Evolutionary conservation across 2,797 vertebrate genomes (phyloP).

Genomic region (Characodon lateralis): DNA sequence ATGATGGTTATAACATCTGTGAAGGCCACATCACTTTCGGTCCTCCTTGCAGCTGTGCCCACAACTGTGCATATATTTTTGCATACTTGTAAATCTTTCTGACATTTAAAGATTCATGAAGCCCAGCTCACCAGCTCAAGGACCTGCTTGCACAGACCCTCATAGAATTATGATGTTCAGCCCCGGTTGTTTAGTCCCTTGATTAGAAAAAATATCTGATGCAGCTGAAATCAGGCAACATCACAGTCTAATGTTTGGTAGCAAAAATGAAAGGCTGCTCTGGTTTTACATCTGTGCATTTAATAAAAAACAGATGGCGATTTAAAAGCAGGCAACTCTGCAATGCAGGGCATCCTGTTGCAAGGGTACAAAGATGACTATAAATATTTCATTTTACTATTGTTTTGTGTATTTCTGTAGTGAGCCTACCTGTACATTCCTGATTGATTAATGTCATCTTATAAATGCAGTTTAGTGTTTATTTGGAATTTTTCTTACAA

Average conservation of each 20-base stretch:
- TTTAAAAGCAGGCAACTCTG: slow-evolving; percentile 19
- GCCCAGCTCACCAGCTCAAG: slow-evolving; percentile 57
- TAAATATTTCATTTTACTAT: slow-evolving; percentile 36
- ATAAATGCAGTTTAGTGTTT: slow-evolving; percentile 6
- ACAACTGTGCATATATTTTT: slow-evolving; percentile 16
- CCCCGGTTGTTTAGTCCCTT: slow-evolving; percentile 37
- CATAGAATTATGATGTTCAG: slow-evolving; percentile 60
- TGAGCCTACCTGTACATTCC: slow-evolving; percentile 13
- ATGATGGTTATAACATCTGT: slow-evolving; percentile 71
- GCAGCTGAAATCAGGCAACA: slow-evolving; percentile 41
- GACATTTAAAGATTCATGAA: slow-evolving; percentile 73
- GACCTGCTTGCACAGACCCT: slow-evolving; percentile 49
- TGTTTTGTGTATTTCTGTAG: slow-evolving; percentile 20
- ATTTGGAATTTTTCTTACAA: slow-evolving; percentile 47
- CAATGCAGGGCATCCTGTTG: slow-evolving; percentile 16
- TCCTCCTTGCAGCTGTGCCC: slow-evolving; percentile 64
- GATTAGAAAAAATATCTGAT: slow-evolving; percentile 60
- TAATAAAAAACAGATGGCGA: slow-evolving; percentile 31
- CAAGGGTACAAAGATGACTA: slow-evolving; percentile 22
- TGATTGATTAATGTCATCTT: slow-evolving; percentile 26
- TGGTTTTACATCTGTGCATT: slow-evolving; percentile 31
- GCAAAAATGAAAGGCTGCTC: slow-evolving; percentile 49
- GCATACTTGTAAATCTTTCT: slow-evolving; percentile 38
- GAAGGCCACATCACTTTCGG: slow-evolving; percentile 69
- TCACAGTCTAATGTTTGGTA: slow-evolving; percentile 30